Evolutionary conservation across 2,797 vertebrate genomes (phyloP), one percentile per base, ranked within the genome.

Genomic region (Siniperca obscura): DNA sequence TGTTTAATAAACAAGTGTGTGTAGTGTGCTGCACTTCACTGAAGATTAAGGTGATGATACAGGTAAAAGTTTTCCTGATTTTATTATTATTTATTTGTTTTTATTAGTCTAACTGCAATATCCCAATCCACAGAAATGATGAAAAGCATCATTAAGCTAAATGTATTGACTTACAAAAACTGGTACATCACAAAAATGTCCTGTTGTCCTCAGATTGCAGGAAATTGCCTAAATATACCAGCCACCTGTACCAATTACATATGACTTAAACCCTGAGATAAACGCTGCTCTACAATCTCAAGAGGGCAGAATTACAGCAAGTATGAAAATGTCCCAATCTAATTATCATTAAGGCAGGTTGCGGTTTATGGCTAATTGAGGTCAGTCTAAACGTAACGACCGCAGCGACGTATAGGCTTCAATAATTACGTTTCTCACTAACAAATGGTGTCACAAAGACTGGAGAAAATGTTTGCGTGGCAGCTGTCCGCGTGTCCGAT

Each of bases 241-340:
- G 92, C 89, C 95, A 95, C 94, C 93, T 95, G 92, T 91, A 89
- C 93, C 95, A 96, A 96, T 97, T 97, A 90, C 93, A 93, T 88
- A 80, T 94, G 95, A 95, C 96, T 96, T 95, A 95, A 96, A 97
- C 95, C 93, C 94, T 94, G 93, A 96, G 95, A 95, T 96, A 96
- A 97, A 96, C 93, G 95, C 95, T 94, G 94, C 84, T 91, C 50
- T 90, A 85, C 93, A 95, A 93, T 86, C 90, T 90, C 85, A 93
- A 93, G 93, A 96, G 93, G 93, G 90, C 89, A 95, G 82, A 96
- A 97, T 97, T 96, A 91, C 95, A 94, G 89, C 94, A 95, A 96
- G 97, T 96, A 95, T 96, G 93, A 96, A 96, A 96, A 96, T 94
- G 96, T 93, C 95, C 95, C 95, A 93, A 96, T 96, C 95, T 94